These are phyloP conservation scores for Nothobranchius kuhntae DNA, from an alignment of 2,113 vertebrate genomes.

Conservation along the genomic window DNA sequence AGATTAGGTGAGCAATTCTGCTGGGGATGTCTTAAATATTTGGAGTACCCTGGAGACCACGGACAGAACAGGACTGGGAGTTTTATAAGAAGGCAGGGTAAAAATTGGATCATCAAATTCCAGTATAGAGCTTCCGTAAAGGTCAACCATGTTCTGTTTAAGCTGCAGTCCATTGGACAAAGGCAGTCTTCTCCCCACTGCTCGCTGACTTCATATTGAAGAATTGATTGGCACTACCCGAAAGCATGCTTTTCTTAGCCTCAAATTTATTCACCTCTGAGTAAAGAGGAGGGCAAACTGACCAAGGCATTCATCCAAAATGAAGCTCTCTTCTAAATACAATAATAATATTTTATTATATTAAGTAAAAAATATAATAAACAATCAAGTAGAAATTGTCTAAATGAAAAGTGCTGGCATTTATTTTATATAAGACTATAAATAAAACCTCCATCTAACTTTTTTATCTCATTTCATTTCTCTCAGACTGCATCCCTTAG, in stretches of 20 bases:
- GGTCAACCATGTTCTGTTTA: constrained; percentile 18
- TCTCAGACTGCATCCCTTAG: not conserved
- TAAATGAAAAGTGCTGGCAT: not conserved
- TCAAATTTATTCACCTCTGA: not conserved
- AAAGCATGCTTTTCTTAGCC: not conserved
- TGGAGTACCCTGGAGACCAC: not conserved
- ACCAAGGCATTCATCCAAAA: not conserved
- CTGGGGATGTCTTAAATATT: not conserved
- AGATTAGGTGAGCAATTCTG: constrained; percentile 4
- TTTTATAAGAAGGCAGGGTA: constrained; percentile 23
- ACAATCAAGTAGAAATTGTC: not conserved
- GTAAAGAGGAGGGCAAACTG: not conserved
- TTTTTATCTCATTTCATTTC: not conserved
- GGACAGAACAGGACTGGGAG: not conserved
- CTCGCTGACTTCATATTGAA: constrained; percentile 5
- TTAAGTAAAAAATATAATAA: not conserved
- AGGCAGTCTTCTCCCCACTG: not conserved
- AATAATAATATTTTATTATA: not conserved
- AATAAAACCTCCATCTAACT: not conserved
- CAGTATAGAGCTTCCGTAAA: constrained; percentile 22
- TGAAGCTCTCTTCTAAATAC: not conserved
- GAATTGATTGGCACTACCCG: not conserved
- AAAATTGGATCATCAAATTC: constrained; percentile 22
- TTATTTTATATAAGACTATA: not conserved
- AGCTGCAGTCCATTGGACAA: constrained; percentile 13